These are phyloP conservation scores for Tretioscincus oriximinensis DNA, from an alignment of 2,113 vertebrate species.

Conservation along the genomic window DNA sequence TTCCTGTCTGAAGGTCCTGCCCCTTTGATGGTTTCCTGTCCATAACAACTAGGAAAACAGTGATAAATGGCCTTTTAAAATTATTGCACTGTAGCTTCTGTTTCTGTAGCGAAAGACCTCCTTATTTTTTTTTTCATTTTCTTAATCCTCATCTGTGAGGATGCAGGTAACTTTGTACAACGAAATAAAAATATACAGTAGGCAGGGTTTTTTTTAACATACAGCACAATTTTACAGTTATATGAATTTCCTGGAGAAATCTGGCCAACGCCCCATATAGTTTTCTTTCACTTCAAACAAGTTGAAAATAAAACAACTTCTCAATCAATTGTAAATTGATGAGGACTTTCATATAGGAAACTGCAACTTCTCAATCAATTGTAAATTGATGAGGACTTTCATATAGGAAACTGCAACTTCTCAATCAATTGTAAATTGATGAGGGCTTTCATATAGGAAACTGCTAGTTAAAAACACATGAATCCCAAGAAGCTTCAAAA, in stretches of 20 bases:
- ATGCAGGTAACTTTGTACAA: too few relatives aligned
- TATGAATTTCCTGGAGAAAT: too few relatives aligned
- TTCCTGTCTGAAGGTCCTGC: not conserved
- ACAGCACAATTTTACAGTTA: too few relatives aligned
- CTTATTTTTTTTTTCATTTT: not conserved
- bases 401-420: not conserved
- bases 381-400: not conserved
- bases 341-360: not conserved
- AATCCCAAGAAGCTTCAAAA: not conserved
- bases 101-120: not conserved
- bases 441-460: not conserved
- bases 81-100: not conserved
- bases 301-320: too few relatives aligned
- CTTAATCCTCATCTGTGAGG: too few relatives aligned
- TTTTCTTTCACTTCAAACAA: too few relatives aligned
- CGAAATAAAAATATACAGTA: too few relatives aligned
- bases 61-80: conserved; percentile 5
- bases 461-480: not conserved
- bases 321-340: not conserved
- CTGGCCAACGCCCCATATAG: too few relatives aligned
- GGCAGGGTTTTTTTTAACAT: too few relatives aligned
- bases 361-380: too few relatives aligned
- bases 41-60: not conserved
- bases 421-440: not conserved
- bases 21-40: not conserved